Percentiles rank a stretch among this genome's conserved stretches.
Evolutionary conservation across 2,113 vertebrate genomes (phyloP).

Genomic region (Pelobates fuscus): DNA sequence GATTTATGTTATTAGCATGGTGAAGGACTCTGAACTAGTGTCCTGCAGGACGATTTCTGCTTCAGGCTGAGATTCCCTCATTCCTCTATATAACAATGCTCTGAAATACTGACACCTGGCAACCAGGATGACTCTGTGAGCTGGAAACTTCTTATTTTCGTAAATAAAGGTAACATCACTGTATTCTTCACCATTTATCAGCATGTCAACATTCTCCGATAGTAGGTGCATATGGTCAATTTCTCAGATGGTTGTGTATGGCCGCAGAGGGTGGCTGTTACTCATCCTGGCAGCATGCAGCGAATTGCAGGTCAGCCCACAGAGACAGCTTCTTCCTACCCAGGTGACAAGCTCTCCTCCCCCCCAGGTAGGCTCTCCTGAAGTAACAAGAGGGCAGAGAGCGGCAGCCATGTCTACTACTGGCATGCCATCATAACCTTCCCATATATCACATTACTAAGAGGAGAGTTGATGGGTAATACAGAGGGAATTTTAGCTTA

Average conservation of each 20-base stretch:
- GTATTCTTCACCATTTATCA: slow-evolving; percentile 92
- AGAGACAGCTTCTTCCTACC: slow-evolving; percentile 16
- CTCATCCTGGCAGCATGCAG: slow-evolving; percentile 80
- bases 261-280: slow-evolving; percentile 91
- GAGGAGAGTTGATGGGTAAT: background rate
- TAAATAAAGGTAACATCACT: slow-evolving; percentile 96
- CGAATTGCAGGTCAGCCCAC: slow-evolving; percentile 68
- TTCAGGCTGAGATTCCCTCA: slow-evolving; percentile 94
- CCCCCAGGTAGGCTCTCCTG: background rate
- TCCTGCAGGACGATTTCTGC: slow-evolving; percentile 93
- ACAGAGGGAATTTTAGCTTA: no score
- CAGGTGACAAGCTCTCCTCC: background rate
- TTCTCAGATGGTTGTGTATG: slow-evolving; percentile 88
- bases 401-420: slow-evolving; percentile 1
- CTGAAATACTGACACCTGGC: slow-evolving; percentile 97
- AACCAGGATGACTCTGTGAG: slow-evolving; percentile 93
- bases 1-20: slow-evolving; percentile 92
- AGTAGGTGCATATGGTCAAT: slow-evolving; percentile 96
- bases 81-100: slow-evolving; percentile 91
- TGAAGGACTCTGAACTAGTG: slow-evolving; percentile 92
- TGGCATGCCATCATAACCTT: no score
- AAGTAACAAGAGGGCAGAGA: background rate
- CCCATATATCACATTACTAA: no score
- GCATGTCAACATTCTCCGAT: slow-evolving; percentile 92
- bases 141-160: slow-evolving; percentile 92